Conservation (phyloP, 2,888 invertebrate genomes). For the Rhingia rostrata region DNA sequence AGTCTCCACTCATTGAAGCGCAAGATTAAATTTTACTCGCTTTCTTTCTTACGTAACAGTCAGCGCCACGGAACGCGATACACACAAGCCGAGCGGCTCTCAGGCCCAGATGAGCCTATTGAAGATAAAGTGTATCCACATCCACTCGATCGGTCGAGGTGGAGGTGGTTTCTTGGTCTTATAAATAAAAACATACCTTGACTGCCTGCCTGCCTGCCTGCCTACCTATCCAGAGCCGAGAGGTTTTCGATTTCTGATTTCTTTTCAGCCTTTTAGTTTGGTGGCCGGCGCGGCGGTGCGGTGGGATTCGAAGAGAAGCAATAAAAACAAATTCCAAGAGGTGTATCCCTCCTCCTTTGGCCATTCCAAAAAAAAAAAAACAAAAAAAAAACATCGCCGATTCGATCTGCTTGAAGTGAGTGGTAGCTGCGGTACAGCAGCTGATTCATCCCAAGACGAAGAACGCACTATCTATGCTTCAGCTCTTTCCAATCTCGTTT, state of each 20-base stretch:
- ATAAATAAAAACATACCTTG: background rate
- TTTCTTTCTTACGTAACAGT: slow-evolving; percentile 71
- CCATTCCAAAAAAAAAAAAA: background rate
- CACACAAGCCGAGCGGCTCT: slow-evolving; percentile 24
- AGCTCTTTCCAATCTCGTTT: slow-evolving; percentile 52
- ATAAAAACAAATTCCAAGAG: slow-evolving; percentile 34
- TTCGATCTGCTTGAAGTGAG: slow-evolving; percentile 64
- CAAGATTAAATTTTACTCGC: slow-evolving; percentile 71
- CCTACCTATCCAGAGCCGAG: background rate
- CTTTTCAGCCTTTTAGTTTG: slow-evolving; percentile 58
- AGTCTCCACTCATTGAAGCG: slow-evolving; percentile 73
- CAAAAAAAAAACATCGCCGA: slow-evolving; percentile 7
- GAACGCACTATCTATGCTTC: slow-evolving; percentile 22
- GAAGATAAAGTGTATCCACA: slow-evolving; percentile 39
- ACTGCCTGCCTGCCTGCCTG: too few relatives aligned
- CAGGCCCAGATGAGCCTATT: slow-evolving; percentile 54
- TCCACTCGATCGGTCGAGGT: slow-evolving; percentile 40
- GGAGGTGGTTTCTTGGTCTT: slow-evolving; percentile 57
- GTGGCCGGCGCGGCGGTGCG: too few relatives aligned
- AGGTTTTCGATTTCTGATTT: slow-evolving; percentile 71
- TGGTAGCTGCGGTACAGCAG: slow-evolving; percentile 35
- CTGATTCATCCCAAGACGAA: slow-evolving; percentile 56
- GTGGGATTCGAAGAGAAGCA: slow-evolving; percentile 37
- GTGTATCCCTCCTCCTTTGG: slow-evolving; percentile 30
- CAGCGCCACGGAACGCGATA: slow-evolving; percentile 60